Evolutionary conservation across 2,113 vertebrate species (phyloP).

Genomic region (Onychorhynchus coronatus): DNA sequence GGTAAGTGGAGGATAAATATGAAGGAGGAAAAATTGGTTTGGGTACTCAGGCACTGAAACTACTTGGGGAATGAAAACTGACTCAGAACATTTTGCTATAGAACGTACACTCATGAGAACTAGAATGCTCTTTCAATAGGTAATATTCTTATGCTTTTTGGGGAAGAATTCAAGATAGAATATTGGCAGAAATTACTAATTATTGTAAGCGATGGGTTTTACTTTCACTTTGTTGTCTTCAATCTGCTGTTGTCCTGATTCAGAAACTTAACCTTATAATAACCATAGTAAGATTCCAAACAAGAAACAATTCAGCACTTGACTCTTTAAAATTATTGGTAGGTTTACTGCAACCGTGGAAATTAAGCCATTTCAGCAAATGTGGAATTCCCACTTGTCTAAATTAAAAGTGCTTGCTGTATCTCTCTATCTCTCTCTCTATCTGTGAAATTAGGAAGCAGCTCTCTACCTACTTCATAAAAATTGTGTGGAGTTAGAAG

Average conservation of each 20-base stretch:
- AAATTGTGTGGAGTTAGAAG: not conserved
- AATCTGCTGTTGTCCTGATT: not conserved
- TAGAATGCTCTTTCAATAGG: not conserved
- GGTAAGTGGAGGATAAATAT: not conserved
- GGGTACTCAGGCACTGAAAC: not conserved
- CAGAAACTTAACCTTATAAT: not conserved
- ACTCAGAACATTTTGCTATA: not conserved
- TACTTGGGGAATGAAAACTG: not conserved
- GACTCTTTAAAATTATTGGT: not conserved
- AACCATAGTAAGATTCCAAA: not conserved
- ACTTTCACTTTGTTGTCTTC: not conserved
- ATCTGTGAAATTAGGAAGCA: not conserved
- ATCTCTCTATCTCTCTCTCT: not conserved
- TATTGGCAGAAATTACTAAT: rapidly evolving
- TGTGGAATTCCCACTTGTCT: not conserved
- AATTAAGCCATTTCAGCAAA: not conserved
- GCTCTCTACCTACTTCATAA: not conserved
- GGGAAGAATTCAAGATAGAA: not conserved
- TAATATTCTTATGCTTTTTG: not conserved
- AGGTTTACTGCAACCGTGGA: not conserved
- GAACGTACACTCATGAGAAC: not conserved
- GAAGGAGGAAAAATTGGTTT: not conserved
- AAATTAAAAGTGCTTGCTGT: not conserved
- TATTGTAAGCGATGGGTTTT: not conserved
- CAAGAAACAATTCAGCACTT: not conserved